Conservation (phyloP, 2,888 invertebrate genomes). For the Lochmaea crataegi region DNA sequence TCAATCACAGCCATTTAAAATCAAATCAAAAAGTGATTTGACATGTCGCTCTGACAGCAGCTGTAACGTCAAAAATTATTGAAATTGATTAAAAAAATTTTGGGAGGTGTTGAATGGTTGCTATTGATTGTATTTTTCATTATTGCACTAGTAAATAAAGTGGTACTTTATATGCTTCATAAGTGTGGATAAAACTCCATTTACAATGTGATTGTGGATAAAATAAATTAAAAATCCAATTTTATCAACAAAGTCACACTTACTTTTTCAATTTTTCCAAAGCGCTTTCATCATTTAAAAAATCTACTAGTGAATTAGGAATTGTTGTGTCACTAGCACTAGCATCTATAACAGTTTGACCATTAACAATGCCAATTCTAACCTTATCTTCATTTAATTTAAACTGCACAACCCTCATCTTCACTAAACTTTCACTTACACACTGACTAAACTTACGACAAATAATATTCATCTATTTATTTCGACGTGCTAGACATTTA, state of each 20-base stretch:
- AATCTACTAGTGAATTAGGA: conserved; percentile 50
- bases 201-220: too few species aligned
- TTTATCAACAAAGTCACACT: conserved; percentile 13
- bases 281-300: conserved; percentile 46
- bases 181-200: too few species aligned
- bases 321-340: conserved; percentile 48
- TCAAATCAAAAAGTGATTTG: too few species aligned
- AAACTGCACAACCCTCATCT: conserved; percentile 54
- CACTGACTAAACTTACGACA: conserved; percentile 20
- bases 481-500: neutral
- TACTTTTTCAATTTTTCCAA: conserved; percentile 49
- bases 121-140: too few species aligned
- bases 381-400: conserved; percentile 48
- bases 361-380: conserved; percentile 49
- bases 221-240: too few species aligned
- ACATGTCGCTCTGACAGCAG: too few species aligned
- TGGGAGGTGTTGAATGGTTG: too few species aligned
- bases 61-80: too few species aligned
- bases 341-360: conserved; percentile 51
- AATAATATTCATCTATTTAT: conserved; percentile 20
- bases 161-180: too few species aligned
- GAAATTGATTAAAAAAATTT: too few species aligned
- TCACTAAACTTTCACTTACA: conserved; percentile 24
- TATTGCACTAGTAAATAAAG: too few species aligned
- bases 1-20: too few species aligned